Conservation (phyloP, 2,888 invertebrate species). For the Apodemia zela region DNA sequence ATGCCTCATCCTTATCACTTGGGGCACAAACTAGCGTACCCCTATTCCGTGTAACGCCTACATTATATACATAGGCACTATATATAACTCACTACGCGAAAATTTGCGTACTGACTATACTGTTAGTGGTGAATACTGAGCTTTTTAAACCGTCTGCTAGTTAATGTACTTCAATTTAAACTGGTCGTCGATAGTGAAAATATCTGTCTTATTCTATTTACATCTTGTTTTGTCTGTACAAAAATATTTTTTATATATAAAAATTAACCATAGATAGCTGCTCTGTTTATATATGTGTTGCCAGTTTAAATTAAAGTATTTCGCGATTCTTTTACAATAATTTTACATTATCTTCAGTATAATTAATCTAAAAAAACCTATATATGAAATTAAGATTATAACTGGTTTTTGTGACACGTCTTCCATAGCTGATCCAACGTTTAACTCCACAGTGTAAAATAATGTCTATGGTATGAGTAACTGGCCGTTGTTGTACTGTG, state of each 20-base stretch:
- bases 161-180: slow-evolving; percentile 4
- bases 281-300: slow-evolving; percentile 15
- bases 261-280: slow-evolving; percentile 14
- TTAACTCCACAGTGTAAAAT: slow-evolving; percentile 10
- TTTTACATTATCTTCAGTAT: slow-evolving; percentile 8
- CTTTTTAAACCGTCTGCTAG: background rate
- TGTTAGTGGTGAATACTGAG: slow-evolving; percentile 12
- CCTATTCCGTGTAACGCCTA: background rate
- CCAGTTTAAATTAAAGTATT: slow-evolving; percentile 12
- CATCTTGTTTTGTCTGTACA: slow-evolving; percentile 11
- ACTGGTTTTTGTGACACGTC: slow-evolving; percentile 13
- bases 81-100: slow-evolving; percentile 1
- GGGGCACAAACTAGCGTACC: background rate
- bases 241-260: slow-evolving; percentile 11
- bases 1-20: slow-evolving; percentile 4
- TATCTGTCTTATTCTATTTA: slow-evolving; percentile 1
- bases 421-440: background rate
- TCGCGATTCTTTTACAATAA: background rate
- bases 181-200: slow-evolving; percentile 5
- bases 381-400: slow-evolving; percentile 8
- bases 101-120: background rate
- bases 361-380: slow-evolving; percentile 12
- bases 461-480: slow-evolving; percentile 31
- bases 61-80: slow-evolving; percentile 10
- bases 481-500: slow-evolving; percentile 30